Evolutionary conservation across 2,113 vertebrate genomes (phyloP).

Genomic region (Poicephalus meyeri): DNA sequence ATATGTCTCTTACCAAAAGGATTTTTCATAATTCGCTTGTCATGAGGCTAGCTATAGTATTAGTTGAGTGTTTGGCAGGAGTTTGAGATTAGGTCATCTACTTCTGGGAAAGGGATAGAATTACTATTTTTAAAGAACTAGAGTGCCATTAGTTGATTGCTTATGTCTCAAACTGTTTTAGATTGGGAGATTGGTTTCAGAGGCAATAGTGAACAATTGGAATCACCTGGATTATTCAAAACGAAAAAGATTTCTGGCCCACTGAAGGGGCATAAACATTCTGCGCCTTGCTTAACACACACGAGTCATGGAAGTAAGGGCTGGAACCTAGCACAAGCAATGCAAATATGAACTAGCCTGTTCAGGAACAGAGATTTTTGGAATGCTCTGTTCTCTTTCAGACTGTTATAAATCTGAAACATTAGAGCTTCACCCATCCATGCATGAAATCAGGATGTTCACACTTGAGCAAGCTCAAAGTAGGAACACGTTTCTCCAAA

Average conservation of each 20-base stretch:
- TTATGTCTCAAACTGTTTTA: background rate
- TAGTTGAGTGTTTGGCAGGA: background rate
- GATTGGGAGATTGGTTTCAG: background rate
- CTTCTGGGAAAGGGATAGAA: background rate
- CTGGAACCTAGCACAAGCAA: background rate
- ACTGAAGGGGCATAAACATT: background rate
- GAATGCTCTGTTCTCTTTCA: background rate
- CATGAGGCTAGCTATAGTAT: background rate
- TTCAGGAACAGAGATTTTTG: background rate
- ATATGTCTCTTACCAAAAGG: background rate
- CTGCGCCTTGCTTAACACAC: background rate
- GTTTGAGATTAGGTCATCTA: background rate
- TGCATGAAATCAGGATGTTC: conserved; percentile 26
- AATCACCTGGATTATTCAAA: background rate
- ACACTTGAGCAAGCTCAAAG: background rate
- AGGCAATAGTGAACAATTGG: background rate
- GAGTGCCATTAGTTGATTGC: background rate
- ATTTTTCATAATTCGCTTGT: background rate
- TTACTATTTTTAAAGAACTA: background rate
- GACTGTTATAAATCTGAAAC: background rate
- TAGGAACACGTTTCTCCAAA: background rate
- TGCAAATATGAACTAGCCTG: background rate
- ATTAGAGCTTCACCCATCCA: background rate
- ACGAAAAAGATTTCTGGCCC: background rate
- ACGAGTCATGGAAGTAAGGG: background rate